Conservation (phyloP, 2,797 vertebrate genomes). For the Avahi laniger region DNA sequence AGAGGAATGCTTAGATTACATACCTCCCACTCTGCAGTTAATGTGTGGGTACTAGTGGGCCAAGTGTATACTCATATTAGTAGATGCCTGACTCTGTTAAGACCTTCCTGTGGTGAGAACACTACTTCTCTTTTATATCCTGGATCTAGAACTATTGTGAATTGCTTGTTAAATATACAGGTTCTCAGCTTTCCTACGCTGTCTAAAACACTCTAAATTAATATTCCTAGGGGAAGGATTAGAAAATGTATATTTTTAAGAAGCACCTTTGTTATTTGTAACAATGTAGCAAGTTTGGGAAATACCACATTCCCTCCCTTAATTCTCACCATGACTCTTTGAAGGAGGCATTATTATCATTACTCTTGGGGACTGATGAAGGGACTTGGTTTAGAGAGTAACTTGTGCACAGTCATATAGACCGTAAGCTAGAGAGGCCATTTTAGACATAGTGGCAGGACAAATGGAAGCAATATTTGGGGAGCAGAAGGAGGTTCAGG, state of each 20-base stretch:
- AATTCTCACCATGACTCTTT: background rate
- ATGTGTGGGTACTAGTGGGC: background rate
- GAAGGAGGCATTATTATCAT: background rate
- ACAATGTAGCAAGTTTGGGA: background rate
- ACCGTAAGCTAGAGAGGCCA: background rate
- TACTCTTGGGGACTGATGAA: background rate
- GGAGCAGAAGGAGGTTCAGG: too few species aligned
- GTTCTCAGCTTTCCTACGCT: background rate
- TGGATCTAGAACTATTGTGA: background rate
- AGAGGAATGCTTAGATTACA: background rate
- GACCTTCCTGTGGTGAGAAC: background rate
- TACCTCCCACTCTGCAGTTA: background rate
- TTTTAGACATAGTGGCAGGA: background rate
- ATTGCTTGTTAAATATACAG: background rate
- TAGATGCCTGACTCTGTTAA: background rate
- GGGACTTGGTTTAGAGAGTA: background rate
- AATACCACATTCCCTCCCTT: background rate
- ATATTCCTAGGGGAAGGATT: background rate
- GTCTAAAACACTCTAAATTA: background rate
- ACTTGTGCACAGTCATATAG: accelerated
- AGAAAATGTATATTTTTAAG: background rate
- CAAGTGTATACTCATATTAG: accelerated
- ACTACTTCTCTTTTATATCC: accelerated
- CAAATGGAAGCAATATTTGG: background rate
- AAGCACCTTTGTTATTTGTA: background rate